These are phyloP conservation scores for Nomada ruficornis DNA, from an alignment of 2,888 invertebrate genomes.

Conservation along the genomic window DNA sequence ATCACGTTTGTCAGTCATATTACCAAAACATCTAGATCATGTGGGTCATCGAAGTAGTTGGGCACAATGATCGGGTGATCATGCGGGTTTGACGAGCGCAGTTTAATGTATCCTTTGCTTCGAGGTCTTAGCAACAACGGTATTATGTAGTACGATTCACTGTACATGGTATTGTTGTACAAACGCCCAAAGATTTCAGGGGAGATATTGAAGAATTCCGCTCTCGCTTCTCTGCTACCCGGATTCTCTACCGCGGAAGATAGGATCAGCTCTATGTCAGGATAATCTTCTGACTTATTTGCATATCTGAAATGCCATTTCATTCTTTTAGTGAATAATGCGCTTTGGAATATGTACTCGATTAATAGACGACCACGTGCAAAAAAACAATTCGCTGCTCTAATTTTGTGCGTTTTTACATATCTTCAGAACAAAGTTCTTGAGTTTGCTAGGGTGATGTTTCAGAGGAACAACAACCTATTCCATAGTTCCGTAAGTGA, in stretches of 20 bases:
- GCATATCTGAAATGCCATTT: slow-evolving; percentile 42
- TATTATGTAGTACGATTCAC: slow-evolving; percentile 3
- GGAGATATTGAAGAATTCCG: background rate
- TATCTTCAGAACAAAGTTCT: too few relatives aligned
- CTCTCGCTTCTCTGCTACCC: slow-evolving; percentile 19
- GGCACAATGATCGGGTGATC: slow-evolving; percentile 94
- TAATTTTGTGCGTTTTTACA: background rate
- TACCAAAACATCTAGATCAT: slow-evolving; percentile 90
- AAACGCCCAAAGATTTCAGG: background rate
- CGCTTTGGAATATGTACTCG: too few relatives aligned
- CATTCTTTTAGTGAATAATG: background rate
- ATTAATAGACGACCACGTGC: too few relatives aligned
- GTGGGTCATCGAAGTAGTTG: slow-evolving; percentile 91
- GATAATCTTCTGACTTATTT: slow-evolving; percentile 42
- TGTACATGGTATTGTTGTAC: slow-evolving; percentile 14
- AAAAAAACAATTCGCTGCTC: background rate
- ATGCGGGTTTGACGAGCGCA: slow-evolving; percentile 89
- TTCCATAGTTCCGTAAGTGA: too few relatives aligned
- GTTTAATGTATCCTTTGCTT: slow-evolving; percentile 84
- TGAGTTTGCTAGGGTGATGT: too few relatives aligned
- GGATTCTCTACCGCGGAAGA: background rate
- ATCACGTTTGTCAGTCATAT: slow-evolving; percentile 49
- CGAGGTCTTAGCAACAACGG: slow-evolving; percentile 52
- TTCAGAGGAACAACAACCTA: too few relatives aligned
- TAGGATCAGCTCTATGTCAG: slow-evolving; percentile 53